These are phyloP conservation scores for Linurgus olivaceus DNA, from an alignment of 2,797 vertebrate genomes.

Conservation along the genomic window DNA sequence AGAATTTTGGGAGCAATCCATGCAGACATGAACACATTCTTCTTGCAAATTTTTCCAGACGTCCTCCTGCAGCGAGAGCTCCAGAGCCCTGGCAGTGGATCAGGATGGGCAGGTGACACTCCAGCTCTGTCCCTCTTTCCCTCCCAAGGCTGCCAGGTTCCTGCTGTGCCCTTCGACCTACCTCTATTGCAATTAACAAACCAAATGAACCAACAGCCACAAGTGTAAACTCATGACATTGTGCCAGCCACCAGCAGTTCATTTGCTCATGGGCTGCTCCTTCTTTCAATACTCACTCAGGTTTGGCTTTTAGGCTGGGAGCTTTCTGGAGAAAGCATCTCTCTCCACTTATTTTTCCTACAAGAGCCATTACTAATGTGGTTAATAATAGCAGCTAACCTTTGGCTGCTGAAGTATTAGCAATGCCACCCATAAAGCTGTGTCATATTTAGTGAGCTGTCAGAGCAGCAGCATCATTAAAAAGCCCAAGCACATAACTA, in stretches of 20 bases:
- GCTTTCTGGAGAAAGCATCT: not conserved
- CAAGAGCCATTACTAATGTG: not conserved
- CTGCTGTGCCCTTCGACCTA: not conserved
- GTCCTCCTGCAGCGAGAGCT: not conserved
- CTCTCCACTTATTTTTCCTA: not conserved
- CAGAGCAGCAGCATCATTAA: constrained; percentile 62
- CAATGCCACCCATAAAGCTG: constrained; percentile 27
- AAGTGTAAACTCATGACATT: not conserved
- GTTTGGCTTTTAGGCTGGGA: not conserved
- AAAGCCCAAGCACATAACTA: constrained; percentile 55
- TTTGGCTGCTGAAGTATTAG: constrained; percentile 1
- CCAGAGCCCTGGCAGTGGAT: not conserved
- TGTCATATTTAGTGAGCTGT: constrained; percentile 56
- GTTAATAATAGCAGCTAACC: constrained; percentile 34
- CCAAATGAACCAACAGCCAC: not conserved
- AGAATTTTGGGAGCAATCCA: not conserved
- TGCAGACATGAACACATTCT: not conserved
- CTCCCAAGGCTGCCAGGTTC: not conserved
- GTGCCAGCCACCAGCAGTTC: not conserved
- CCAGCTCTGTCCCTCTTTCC: not conserved
- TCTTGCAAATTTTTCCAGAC: not conserved
- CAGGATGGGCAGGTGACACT: not conserved
- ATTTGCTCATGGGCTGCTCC: not conserved
- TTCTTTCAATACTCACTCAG: not conserved
- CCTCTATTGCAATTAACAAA: constrained; percentile 11